These are phyloP conservation scores for Hypotaenidia okinawae DNA, from an alignment of 2,797 vertebrate species.

Conservation along the genomic window DNA sequence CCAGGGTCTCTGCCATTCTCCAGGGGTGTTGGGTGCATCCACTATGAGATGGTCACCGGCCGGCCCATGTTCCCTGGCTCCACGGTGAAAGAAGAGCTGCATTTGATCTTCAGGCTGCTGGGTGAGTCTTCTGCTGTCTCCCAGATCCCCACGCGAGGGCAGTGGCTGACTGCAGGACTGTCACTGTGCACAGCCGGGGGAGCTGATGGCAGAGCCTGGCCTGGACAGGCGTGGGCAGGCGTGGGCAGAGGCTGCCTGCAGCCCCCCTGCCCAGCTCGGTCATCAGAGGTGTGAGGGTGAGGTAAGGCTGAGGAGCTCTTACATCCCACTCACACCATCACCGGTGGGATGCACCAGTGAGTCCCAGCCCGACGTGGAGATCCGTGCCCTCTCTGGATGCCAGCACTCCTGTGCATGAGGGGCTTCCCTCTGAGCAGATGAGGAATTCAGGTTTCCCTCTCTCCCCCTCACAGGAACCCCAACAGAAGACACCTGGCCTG, in stretches of 20 bases:
- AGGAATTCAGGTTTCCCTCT: rapidly evolving
- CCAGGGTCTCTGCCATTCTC: background rate
- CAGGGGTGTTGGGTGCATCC: constrained; percentile 96
- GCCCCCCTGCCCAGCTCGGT: background rate
- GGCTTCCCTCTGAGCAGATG: rapidly evolving
- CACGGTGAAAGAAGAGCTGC: constrained; percentile 94
- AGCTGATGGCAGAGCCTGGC: background rate
- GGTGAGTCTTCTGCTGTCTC: constrained; percentile 79
- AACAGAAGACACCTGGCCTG: constrained; percentile 91
- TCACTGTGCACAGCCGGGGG: background rate
- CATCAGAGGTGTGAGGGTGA: background rate
- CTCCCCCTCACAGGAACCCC: constrained; percentile 84
- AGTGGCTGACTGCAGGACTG: background rate
- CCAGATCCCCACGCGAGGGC: constrained; percentile 43
- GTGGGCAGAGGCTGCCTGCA: background rate
- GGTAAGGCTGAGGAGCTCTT: no score
- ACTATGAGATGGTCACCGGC: constrained; percentile 94
- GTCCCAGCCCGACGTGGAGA: background rate
- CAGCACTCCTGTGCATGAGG: rapidly evolving
- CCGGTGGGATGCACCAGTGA: no score
- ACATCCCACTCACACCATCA: no score
- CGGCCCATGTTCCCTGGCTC: constrained; percentile 95
- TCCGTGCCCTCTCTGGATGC: rapidly evolving
- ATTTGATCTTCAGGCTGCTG: constrained; percentile 91
- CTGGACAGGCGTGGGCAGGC: no score